Evolutionary conservation across 2,797 vertebrate species (phyloP).

Genomic region (Oreochromis grahami): DNA sequence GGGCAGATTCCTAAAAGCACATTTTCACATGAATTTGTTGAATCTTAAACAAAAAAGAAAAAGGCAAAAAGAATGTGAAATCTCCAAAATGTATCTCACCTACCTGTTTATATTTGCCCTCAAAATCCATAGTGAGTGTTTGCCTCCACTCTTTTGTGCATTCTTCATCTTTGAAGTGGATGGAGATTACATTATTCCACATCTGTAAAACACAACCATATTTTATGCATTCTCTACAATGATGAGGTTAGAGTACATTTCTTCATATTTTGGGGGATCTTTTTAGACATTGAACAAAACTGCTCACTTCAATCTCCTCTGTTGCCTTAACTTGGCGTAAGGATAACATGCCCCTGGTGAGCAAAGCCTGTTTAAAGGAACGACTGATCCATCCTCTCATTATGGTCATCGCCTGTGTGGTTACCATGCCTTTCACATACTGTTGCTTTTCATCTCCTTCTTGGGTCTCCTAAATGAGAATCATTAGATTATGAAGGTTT

Average conservation of each 20-base stretch:
- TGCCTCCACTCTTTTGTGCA: constrained; percentile 75
- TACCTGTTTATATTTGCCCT: constrained; percentile 75
- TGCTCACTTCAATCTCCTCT: constrained; percentile 66
- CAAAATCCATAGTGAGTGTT: constrained; percentile 75
- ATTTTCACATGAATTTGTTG: neutral
- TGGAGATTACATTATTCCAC: constrained; percentile 79
- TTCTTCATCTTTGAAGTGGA: constrained; percentile 69
- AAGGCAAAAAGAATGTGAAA: too few relatives aligned
- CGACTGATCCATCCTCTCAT: constrained; percentile 68
- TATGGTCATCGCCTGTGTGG: constrained; percentile 3
- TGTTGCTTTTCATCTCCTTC: neutral
- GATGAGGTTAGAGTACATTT: neutral
- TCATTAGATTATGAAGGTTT: neutral
- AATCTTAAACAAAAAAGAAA: neutral
- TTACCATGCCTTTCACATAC: constrained; percentile 10
- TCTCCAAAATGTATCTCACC: neutral
- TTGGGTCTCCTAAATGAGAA: constrained; percentile 9
- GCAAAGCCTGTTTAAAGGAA: constrained; percentile 23
- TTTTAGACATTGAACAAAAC: neutral
- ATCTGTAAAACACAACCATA: constrained; percentile 65
- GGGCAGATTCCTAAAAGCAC: constrained; percentile 69
- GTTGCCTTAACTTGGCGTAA: neutral
- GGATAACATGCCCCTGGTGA: neutral
- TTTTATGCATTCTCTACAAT: neutral
- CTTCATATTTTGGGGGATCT: neutral